These are phyloP conservation scores for Phaethornis superciliosus DNA, from an alignment of 2,113 vertebrate species.

Conservation along the genomic window DNA sequence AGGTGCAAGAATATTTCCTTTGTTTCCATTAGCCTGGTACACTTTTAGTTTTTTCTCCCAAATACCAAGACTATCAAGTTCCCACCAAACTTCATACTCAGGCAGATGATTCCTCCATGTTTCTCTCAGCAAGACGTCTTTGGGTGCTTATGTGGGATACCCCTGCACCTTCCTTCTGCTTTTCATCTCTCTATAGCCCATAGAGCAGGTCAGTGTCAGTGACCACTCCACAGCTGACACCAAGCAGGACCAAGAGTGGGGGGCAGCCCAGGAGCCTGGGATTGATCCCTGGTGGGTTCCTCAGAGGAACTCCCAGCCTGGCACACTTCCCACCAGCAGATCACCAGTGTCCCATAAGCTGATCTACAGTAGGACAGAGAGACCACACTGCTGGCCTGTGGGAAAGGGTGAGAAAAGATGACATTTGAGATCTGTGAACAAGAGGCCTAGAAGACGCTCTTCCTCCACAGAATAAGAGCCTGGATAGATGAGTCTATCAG, in stretches of 20 bases:
- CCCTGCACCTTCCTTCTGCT: background rate
- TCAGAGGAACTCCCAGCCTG: background rate
- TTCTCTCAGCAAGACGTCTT: background rate
- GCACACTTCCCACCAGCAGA: background rate
- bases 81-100: background rate
- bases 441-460: background rate
- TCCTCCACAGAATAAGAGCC: background rate
- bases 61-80: background rate
- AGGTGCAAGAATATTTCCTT: background rate
- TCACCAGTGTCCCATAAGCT: accelerated
- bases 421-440: background rate
- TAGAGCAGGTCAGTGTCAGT: background rate
- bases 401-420: background rate
- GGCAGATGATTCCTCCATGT: background rate
- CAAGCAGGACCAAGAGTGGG: background rate
- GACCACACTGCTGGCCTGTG: background rate
- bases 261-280: background rate
- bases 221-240: background rate
- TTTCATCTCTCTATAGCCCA: background rate
- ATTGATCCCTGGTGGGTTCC: background rate
- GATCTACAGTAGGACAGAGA: accelerated
- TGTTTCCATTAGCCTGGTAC: background rate
- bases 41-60: background rate
- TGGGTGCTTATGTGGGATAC: background rate
- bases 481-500: slow-evolving; percentile 24